Percentiles rank a stretch among this genome's conserved stretches.
Evolutionary conservation across 2,797 vertebrate genomes (phyloP).

Genomic region (Acropternis orthonyx): DNA sequence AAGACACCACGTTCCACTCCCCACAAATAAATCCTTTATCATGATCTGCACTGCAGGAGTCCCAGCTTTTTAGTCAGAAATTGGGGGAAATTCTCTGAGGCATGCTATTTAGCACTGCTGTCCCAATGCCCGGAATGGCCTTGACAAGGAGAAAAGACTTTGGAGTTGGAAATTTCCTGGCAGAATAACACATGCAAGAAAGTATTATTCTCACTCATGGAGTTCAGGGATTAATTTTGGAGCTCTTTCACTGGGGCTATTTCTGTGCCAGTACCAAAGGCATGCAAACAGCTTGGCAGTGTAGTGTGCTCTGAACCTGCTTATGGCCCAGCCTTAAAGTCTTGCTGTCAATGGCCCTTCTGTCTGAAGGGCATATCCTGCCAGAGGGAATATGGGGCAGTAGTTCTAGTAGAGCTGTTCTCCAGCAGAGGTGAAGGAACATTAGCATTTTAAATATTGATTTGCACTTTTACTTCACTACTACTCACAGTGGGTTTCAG

Average conservation of each 20-base stretch:
- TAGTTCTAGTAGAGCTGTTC: background rate
- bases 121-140: conserved; percentile 10
- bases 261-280: background rate
- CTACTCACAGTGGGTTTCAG: background rate
- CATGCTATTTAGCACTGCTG: background rate
- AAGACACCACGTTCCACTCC: conserved; percentile 40
- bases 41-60: background rate
- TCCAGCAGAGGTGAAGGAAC: background rate
- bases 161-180: background rate
- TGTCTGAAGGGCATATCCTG: background rate
- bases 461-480: background rate
- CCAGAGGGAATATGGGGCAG: background rate
- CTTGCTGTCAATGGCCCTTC: background rate
- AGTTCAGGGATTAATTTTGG: background rate
- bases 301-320: background rate
- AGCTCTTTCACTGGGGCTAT: background rate
- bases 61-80: conserved; percentile 31
- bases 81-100: background rate
- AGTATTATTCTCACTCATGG: background rate
- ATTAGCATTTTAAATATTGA: background rate
- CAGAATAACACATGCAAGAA: background rate
- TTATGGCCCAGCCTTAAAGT: background rate
- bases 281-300: background rate
- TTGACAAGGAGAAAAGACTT: conserved; percentile 40
- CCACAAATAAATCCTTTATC: conserved; percentile 56